Evolutionary conservation across 2,113 vertebrate species (phyloP), one percentile per base, ranked within the genome.

Genomic region (Larimichthys crocea): DNA sequence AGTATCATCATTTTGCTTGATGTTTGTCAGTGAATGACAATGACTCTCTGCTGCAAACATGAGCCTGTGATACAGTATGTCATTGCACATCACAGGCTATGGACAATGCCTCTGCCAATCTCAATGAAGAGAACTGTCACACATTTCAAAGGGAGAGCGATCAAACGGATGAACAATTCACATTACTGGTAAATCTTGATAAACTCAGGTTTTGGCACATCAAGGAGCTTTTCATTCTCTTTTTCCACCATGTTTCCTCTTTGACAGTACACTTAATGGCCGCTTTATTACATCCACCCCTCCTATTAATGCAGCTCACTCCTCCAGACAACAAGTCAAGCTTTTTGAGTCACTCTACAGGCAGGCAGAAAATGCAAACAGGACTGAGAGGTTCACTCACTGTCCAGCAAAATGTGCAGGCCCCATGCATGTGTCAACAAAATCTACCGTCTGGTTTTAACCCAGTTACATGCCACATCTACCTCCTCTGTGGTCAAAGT

Each of bases 21-120:
- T 93, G 86, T 93, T 93, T 92, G 86, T 86, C 88, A 83, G 87
- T 79, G 79, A 66, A 85, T 92, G 89, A 92, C 93, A 93, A 57
- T 69, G 87, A 93, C 85, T 89, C 74, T 83, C 88, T 84, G 80
- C 88, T 92, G 89, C 77, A 86, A 86, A 89, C 90, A 81, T 14
- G 26, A 87, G 83, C 85, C 53, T 83, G 52, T 79, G 76, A 92
- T 91, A 88, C 90, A 86, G 79, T 78, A 65, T 59, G 87, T 88
- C 85, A 67, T 72, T 70, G 83, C 79, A 81, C 89, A 90, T 93
- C 82, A 85, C 89, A 82, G 61, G 89, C 78, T 85, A 74, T 82
- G 85, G 88, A 93, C 92, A 93, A 92, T 92, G 83, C 70, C 52
- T 74, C 84, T 91, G 90, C 79, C 91, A 92, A 75, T 92, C 85